Evolutionary conservation across 2,797 vertebrate species (phyloP), one percentile per base, ranked within the genome.

Genomic region (Streptopelia turtur): DNA sequence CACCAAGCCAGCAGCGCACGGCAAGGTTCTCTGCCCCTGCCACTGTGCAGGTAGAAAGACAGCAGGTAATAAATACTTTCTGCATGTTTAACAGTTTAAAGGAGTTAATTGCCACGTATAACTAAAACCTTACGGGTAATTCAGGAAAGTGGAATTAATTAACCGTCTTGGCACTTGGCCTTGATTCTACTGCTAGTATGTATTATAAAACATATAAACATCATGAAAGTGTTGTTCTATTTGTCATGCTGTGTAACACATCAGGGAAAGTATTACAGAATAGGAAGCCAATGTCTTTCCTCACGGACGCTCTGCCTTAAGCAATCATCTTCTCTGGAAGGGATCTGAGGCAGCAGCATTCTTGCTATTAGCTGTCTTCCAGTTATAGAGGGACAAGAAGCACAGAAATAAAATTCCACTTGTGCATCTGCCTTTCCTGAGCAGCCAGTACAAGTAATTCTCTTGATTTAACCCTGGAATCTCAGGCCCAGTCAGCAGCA

Each of bases 111-210:
- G 59, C 43, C 43, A 37, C 16, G n/a, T 35, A 24, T 61, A 84
- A 91, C n/a, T 81, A 81, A 75, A 91, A 81, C 31, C 59, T 84
- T 35, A 93, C 33, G 66, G 65, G 55, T 60, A 75, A 81, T 94
- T 93, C 80, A 83, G 64, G 63, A 76, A 97, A 90, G 70, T 75
- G 91, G 95, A 97, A 97, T 94, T 95, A 95, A 95, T 97, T 96
- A 96, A 91, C 78, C 87, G 11, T 80, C 76, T 93, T 97, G 93
- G 91, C 96, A 93, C 75, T 87, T 84, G 45, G 82, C 92, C 87
- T 90, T 27, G 23, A 91, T 88, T 91, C 87, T 87, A 70, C 39
- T 65, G 79, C 96, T 97, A 94, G 87, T 8, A 89, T 61, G 65
- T 79, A 88, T 94, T 96, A 89, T 76, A 96, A 90, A 94, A 91